phyloP scores from a whole-genome alignment of 2,113 vertebrate genomes.

The Muscicapa adusta region DNA sequence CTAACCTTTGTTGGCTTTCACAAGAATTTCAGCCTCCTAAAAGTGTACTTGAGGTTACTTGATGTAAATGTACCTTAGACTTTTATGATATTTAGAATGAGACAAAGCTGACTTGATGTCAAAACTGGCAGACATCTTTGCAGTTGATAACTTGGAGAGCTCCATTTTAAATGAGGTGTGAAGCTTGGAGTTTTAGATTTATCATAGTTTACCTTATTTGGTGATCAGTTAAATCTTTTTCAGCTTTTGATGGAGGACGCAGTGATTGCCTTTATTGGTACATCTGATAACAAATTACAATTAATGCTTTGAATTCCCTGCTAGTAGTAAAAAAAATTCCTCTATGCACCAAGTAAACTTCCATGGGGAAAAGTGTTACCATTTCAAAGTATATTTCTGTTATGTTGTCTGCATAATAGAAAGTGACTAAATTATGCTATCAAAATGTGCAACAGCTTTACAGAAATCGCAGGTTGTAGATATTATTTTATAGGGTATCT shows the following conservation, averaged over 20 bases:
- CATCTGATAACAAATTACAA: not conserved
- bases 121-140: not conserved
- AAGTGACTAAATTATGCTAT: not conserved
- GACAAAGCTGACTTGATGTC: not conserved
- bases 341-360: not conserved
- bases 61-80: not conserved
- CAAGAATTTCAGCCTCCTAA: not conserved
- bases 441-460: not conserved
- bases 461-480: not conserved
- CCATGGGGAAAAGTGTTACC: fast-evolving
- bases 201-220: not conserved
- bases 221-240: not conserved
- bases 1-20: not conserved
- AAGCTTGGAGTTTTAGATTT: not conserved
- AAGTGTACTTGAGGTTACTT: not conserved
- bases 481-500: not conserved
- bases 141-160: not conserved
- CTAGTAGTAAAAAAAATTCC: not conserved
- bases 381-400: not conserved
- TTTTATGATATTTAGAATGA: not conserved
- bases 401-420: not conserved
- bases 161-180: not conserved
- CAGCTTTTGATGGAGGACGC: not conserved
- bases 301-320: not conserved
- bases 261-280: not conserved